Percentiles rank a stretch among this genome's conserved stretches.
phyloP scores from a whole-genome alignment of 2,797 vertebrate species.

The Acanthiza pusilla region DNA sequence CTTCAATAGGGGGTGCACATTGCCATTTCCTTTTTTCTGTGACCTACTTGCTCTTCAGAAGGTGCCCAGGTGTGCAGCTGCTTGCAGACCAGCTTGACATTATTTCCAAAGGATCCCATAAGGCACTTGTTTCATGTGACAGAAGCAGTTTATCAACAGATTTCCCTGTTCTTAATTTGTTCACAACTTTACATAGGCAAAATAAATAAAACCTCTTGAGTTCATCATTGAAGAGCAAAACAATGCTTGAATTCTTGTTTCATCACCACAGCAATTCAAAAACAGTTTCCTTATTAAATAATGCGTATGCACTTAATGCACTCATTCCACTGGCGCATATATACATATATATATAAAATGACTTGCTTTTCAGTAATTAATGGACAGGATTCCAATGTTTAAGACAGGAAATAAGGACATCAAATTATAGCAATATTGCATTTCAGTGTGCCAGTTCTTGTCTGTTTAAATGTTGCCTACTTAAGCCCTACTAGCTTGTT shows the following conservation, averaged over 20 bases:
- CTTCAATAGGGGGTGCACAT: not conserved
- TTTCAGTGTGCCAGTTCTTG: not conserved
- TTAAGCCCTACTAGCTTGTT: not conserved
- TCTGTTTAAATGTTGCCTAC: not conserved
- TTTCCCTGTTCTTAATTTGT: not conserved
- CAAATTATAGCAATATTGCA: not conserved
- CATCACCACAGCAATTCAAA: not conserved
- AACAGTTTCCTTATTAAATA: not conserved
- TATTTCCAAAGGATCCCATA: not conserved
- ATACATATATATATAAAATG: not conserved
- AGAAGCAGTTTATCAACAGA: not conserved
- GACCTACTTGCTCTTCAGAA: not conserved
- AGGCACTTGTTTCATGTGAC: not conserved
- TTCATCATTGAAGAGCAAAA: not conserved
- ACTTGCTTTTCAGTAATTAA: not conserved
- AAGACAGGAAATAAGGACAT: not conserved
- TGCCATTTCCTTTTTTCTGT: not conserved
- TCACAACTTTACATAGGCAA: not conserved
- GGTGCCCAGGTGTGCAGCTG: not conserved
- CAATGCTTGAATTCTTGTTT: not conserved
- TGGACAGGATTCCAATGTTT: not conserved
- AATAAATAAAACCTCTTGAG: not conserved
- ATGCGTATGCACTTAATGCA: not conserved
- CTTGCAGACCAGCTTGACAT: not conserved
- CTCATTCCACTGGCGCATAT: not conserved